Evolutionary conservation across 2,113 vertebrate genomes (phyloP), one percentile per base, ranked within the genome.

Genomic region (Gopherus flavomarginatus): DNA sequence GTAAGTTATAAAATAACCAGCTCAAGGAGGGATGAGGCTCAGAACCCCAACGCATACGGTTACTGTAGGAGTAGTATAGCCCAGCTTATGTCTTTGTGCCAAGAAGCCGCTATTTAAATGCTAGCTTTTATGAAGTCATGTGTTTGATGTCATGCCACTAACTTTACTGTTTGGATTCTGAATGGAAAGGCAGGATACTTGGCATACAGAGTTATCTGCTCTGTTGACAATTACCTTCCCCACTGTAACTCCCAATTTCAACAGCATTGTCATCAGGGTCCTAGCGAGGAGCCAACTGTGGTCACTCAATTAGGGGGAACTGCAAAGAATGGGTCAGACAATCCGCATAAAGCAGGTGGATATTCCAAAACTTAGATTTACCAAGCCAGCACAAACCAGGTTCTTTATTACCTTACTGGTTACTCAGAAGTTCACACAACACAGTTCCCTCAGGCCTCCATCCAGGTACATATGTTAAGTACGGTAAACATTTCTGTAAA

Each of bases 201-300:
- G n/a, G 65, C 65, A 69, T 11, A 22, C 17, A 5, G 3, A 31
- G n/a, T 0, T 7, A 42, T 2, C 79, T 0, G 11, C 17, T 50
- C 38, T 42, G 57, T 69, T 31, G 21, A 26, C 29, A 31, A 7
- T 3, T 49, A 3, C 11, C 2, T 29, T 47, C 24, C 13, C 22
- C 75, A 47, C 42, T 3, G 6, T 8, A 14, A 13, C 22, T 24
- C 42, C 22, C 42, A 78, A 12, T 72, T 93, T 1, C 10, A 38
- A 57, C 42, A 81, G 26, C 53, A 54, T 4, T 54, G 53, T 22
- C 8, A 54, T 54, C 53, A 8, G 53, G 19, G 53, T 54, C 53
- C 53, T 54, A 54, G 53, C 8, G 8, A 7, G 53, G 53, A 54
- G 8, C 53, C 53, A 22, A 6, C 53, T 8, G 22, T 54, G 53